These are phyloP conservation scores for Netelia virgata DNA, from an alignment of 2,888 invertebrate genomes.

Conservation along the genomic window DNA sequence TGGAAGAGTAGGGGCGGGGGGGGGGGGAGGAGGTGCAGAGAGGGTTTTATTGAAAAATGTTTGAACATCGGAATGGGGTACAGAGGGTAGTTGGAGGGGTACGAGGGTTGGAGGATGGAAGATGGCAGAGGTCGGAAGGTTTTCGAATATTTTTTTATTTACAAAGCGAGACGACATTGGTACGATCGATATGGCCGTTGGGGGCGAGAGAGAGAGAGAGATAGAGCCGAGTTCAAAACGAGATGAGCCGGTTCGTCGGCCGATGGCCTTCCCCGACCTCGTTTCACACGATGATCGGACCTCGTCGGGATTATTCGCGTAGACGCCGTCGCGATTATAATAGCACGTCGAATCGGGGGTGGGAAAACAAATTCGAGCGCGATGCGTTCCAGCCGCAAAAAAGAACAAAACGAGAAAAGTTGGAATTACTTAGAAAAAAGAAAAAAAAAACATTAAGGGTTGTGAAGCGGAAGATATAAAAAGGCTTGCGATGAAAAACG, in stretches of 20 bases:
- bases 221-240: slow-evolving; percentile 27
- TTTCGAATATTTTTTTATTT: slow-evolving; percentile 49
- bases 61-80: slow-evolving; percentile 51
- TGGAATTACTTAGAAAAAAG: neutral
- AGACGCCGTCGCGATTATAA: neutral
- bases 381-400: neutral
- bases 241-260: slow-evolving; percentile 21
- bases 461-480: neutral
- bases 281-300: slow-evolving; percentile 32
- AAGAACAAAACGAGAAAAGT: neutral
- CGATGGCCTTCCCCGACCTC: slow-evolving; percentile 30
- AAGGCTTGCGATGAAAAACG: neutral
- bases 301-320: neutral
- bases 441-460: neutral
- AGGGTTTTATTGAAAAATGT: slow-evolving; percentile 53
- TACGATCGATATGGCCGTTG: slow-evolving; percentile 38
- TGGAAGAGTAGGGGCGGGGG: slow-evolving; percentile 23
- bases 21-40: neutral
- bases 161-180: slow-evolving; percentile 27
- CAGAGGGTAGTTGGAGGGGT: neutral
- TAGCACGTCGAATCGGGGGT: neutral
- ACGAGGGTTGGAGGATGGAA: neutral
- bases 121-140: neutral
- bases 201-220: neutral
- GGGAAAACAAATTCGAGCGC: neutral